Base-by-base conservation (phyloP, 2,113 vertebrate genomes). In the Amazona vittata region DNA sequence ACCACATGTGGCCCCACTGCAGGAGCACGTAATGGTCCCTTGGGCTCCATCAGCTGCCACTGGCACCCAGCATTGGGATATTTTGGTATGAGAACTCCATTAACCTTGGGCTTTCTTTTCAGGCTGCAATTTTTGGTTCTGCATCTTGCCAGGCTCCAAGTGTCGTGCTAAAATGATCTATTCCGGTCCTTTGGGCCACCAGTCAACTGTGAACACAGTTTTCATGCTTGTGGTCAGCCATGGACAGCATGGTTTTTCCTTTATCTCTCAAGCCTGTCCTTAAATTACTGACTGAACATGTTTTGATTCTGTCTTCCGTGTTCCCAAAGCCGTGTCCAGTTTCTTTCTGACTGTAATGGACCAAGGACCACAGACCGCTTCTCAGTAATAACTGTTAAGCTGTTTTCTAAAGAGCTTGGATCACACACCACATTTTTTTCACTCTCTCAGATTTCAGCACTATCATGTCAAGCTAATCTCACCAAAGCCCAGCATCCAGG, bases 1-100 rank as follows among this genome's bases (percentile, higher is more conserved):
- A 41, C 0, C 2, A 26, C 57, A 31, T 3, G 2, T 3, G 26
- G 3, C 5, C 0, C 16, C 21, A 3, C n/a, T 12, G 53, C 28
- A 60, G 77, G 49, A 86, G 39, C 18, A 29, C 33, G 21, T 43
- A 74, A 11, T 6, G 10, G 9, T 15, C 62, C 43, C 49, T 41
- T 2, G 5, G 25, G n/a, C 11, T 19, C n/a, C 19, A 17, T 13
- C 2, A 4, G 15, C 37, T 75, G 50, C 31, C 2, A 3, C 3
- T 44, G 25, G 12, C 59, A 7, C 14, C 5, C 13, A 64, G 8
- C 33, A 12, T 1, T 2, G 24, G 4, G 0, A 0, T 37, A 60
- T 60, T 75, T 25, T 50, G 59, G 10, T 86, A 35, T 31, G 9
- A 83, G 46, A 16, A 41, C 6, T 47, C 33, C 21, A 21, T 41